Evolutionary conservation across 2,113 vertebrate species (phyloP).

Genomic region (Notarius quadriscutis): DNA sequence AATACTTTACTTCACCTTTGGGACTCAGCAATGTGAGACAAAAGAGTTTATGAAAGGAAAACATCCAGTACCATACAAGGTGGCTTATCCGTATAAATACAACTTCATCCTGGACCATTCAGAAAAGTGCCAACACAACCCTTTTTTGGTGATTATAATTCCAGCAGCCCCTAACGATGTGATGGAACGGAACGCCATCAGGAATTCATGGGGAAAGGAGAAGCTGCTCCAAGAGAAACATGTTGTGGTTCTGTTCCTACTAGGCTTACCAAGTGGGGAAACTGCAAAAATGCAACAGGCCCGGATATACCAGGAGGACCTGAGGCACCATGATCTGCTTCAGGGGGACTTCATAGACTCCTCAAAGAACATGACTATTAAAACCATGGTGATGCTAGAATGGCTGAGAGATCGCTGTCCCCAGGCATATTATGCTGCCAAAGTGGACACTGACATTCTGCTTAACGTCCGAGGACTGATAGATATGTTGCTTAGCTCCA

Average conservation of each 20-base stretch:
- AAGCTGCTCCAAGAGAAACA: conserved; percentile 55
- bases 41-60: neutral
- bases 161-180: conserved; percentile 52
- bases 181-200: conserved; percentile 56
- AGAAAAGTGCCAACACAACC: conserved; percentile 51
- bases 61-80: conserved; percentile 39
- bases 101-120: conserved; percentile 69
- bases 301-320: conserved; percentile 63
- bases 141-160: conserved; percentile 73
- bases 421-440: conserved; percentile 74
- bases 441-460: conserved; percentile 87
- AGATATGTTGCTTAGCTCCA: conserved; percentile 78
- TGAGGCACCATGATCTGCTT: conserved; percentile 66
- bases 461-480: conserved; percentile 83
- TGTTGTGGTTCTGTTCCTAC: conserved; percentile 66
- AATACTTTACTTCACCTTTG: neutral
- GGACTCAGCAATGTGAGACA: neutral
- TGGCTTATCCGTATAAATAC: conserved; percentile 67
- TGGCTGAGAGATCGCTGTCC: conserved; percentile 71
- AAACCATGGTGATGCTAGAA: conserved; percentile 77
- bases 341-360: conserved; percentile 72
- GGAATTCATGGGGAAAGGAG: conserved; percentile 71
- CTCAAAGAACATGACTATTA: conserved; percentile 75
- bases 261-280: conserved; percentile 56
- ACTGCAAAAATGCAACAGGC: conserved; percentile 14